phyloP scores from a whole-genome alignment of 2,797 vertebrate genomes.

The Discoglossus pictus region DNA sequence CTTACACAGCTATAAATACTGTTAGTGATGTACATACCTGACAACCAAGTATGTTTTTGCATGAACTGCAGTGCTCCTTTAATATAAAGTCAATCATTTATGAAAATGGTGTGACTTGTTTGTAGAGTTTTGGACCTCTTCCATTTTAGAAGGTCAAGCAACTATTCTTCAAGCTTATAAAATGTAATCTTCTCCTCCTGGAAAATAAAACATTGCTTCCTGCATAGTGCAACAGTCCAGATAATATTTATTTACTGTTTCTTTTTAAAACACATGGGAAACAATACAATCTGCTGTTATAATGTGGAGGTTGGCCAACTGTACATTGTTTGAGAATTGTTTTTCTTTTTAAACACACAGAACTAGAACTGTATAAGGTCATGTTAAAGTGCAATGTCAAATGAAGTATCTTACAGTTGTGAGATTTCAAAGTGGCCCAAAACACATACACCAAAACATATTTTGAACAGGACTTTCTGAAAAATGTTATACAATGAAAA shows the following conservation, averaged over 20 bases:
- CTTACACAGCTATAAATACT: too few relatives aligned
- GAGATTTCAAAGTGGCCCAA: too few relatives aligned
- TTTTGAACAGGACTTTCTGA: too few relatives aligned
- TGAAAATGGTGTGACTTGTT: constrained; percentile 15
- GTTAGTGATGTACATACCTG: too few relatives aligned
- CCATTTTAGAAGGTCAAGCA: constrained; percentile 36
- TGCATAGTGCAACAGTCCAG: constrained; percentile 37
- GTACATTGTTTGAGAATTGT: constrained; percentile 28
- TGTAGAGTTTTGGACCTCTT: constrained; percentile 7
- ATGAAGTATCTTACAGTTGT: too few relatives aligned
- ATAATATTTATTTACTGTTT: constrained; percentile 42
- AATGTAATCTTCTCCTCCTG: constrained; percentile 39
- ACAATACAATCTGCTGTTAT: constrained; percentile 44
- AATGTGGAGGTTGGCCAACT: constrained; percentile 36
- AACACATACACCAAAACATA: too few relatives aligned
- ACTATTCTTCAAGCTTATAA: constrained; percentile 17
- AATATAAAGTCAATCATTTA: too few relatives aligned
- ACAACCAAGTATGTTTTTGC: too few relatives aligned
- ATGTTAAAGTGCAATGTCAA: too few relatives aligned
- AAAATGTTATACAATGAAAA: too few relatives aligned
- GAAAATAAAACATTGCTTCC: constrained; percentile 43
- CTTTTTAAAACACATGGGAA: constrained; percentile 35
- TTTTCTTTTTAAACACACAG: constrained; percentile 45
- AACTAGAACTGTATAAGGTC: constrained; percentile 18
- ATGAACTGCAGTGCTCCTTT: too few relatives aligned